A percentile compares a stretch with the other conserved stretches of the same genome.
phyloP scores from a whole-genome alignment of 2,888 invertebrate species.

The Metacarcinus magister region DNA sequence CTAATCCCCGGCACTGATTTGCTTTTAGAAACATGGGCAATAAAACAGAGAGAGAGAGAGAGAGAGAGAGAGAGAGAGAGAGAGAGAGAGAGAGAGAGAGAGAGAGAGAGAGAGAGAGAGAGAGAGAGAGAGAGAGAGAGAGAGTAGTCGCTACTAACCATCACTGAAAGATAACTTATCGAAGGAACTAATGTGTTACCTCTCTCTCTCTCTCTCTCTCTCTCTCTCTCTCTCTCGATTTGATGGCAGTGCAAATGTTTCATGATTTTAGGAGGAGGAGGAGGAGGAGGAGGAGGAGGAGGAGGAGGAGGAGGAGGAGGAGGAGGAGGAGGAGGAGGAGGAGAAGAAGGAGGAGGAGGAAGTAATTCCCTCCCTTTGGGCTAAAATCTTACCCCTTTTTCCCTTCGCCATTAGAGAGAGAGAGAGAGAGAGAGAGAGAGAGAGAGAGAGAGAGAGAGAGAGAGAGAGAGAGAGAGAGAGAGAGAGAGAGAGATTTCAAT shows the following conservation, averaged over 20 bases:
- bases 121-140: not conserved
- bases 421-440: constrained; percentile 47
- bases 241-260: too few species aligned
- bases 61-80: constrained; percentile 10
- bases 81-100: constrained; percentile 52
- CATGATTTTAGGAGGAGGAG: constrained; percentile 5
- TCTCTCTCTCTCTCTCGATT: constrained; percentile 17
- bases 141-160: not conserved
- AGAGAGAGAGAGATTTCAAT: constrained; percentile 41
- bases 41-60: not conserved
- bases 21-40: too few species aligned
- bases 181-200: not conserved
- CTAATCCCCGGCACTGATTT: too few species aligned
- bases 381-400: too few species aligned
- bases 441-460: constrained; percentile 54
- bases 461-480: constrained; percentile 57
- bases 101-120: constrained; percentile 36
- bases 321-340: not conserved
- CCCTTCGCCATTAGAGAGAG: not conserved
- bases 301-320: not conserved
- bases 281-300: constrained; percentile 29
- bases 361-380: not conserved
- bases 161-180: not conserved
- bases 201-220: constrained; percentile 54
- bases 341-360: too few species aligned